Percentiles rank a stretch among this genome's conserved stretches.
phyloP scores from a whole-genome alignment of 2,113 vertebrate genomes.

The Rhinichthys klamathensis region DNA sequence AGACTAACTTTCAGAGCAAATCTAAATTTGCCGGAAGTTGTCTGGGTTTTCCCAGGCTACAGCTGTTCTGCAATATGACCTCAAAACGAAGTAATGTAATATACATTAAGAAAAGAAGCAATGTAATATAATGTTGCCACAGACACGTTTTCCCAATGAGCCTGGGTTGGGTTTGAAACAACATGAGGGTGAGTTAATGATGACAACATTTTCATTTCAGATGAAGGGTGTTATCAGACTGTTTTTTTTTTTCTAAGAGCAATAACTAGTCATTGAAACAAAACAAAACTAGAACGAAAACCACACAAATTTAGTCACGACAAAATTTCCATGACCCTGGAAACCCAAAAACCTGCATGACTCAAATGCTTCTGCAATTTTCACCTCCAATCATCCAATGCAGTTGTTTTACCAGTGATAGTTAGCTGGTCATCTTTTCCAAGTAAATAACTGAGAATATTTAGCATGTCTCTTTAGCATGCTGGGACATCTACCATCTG shows the following conservation, averaged over 20 bases:
- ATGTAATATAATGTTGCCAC: not conserved
- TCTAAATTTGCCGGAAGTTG: too few relatives aligned
- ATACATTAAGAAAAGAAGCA: not conserved
- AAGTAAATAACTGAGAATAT: slow-evolving; percentile 20
- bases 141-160: not conserved
- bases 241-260: not conserved
- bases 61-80: too few relatives aligned
- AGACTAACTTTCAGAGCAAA: too few relatives aligned
- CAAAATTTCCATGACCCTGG: not conserved
- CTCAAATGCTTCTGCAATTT: too few relatives aligned
- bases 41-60: too few relatives aligned
- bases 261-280: not conserved
- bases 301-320: not conserved
- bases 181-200: not conserved
- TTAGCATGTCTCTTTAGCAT: slow-evolving; percentile 34
- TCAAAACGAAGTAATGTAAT: too few relatives aligned
- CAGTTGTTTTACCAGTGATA: not conserved
- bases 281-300: not conserved
- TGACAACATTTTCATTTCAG: not conserved
- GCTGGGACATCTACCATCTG: slow-evolving; percentile 40
- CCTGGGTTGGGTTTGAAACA: not conserved
- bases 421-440: slow-evolving; percentile 34
- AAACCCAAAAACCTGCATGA: not conserved
- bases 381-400: not conserved
- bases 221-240: not conserved